A percentile compares a stretch with the other conserved stretches of the same genome.
phyloP scores from a whole-genome alignment of 92 coral and sea anemone genomes.

The Actinernus sp. region DNA sequence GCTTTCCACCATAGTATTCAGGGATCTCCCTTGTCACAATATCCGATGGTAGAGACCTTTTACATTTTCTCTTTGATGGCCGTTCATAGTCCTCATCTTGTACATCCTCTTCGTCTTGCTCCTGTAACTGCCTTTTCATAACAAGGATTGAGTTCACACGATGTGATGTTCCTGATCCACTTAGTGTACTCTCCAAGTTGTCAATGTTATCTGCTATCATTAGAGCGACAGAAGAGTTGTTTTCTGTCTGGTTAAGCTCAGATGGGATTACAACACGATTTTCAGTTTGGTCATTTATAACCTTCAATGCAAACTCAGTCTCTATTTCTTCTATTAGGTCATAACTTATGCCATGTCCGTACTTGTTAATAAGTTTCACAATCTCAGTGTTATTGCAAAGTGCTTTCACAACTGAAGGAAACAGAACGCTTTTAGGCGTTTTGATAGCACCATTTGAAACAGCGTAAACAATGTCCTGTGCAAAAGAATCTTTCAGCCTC shows the following conservation, averaged over 20 bases:
- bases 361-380: conserved; percentile 61
- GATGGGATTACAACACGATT: conserved; percentile 56
- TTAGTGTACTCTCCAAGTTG: conserved; percentile 65
- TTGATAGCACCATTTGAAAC: conserved; percentile 47
- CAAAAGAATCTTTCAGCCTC: conserved; percentile 50
- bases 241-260: conserved; percentile 18
- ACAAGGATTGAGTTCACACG: conserved; percentile 69
- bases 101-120: conserved; percentile 18
- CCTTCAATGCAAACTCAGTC: conserved; percentile 40
- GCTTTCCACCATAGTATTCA: conserved; percentile 72
- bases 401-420: conserved; percentile 67
- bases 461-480: conserved; percentile 57
- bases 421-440: conserved; percentile 63
- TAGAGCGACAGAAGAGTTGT: conserved; percentile 37
- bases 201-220: conserved; percentile 53
- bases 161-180: conserved; percentile 79
- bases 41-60: conserved; percentile 53
- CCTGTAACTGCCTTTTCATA: neutral
- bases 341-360: conserved; percentile 61
- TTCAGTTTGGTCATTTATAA: conserved; percentile 38
- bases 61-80: conserved; percentile 66
- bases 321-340: conserved; percentile 54
- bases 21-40: conserved; percentile 65
- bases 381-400: conserved; percentile 70
- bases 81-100: neutral